phyloP scores from a whole-genome alignment of 2,888 invertebrate species.

The Eristalis arbustorum region DNA sequence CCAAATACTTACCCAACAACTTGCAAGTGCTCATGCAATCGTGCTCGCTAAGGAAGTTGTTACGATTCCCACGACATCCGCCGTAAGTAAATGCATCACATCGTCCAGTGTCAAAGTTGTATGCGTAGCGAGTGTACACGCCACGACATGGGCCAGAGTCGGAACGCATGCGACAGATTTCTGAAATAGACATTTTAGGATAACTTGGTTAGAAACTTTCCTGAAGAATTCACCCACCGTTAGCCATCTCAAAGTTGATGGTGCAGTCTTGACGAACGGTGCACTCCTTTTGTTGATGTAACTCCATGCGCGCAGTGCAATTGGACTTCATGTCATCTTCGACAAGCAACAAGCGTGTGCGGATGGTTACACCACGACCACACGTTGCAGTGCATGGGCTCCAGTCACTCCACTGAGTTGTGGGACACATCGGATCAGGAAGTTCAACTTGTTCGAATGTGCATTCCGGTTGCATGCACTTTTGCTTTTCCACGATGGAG shows the following conservation, averaged over 20 bases:
- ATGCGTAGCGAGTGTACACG: conserved; percentile 93
- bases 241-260: conserved; percentile 88
- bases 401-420: conserved; percentile 95
- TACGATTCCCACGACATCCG: conserved; percentile 93
- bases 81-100: conserved; percentile 95
- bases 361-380: conserved; percentile 87
- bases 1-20: conserved; percentile 62
- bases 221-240: conserved; percentile 82
- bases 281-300: conserved; percentile 89
- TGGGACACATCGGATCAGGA: conserved; percentile 83
- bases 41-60: conserved; percentile 91
- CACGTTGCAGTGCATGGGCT: conserved; percentile 94
- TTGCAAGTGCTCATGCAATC: conserved; percentile 88
- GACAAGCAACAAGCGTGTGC: conserved; percentile 87
- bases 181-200: conserved; percentile 80
- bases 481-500: conserved; percentile 88
- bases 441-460: conserved; percentile 81
- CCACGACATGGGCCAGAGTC: conserved; percentile 94
- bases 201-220: not conserved
- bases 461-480: conserved; percentile 86
- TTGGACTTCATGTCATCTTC: conserved; percentile 83
- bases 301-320: conserved; percentile 86
- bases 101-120: conserved; percentile 86
- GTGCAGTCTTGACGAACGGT: conserved; percentile 85
- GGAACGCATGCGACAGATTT: conserved; percentile 89